A percentile compares a stretch with the other conserved stretches of the same genome.
Conservation (phyloP, 2,113 vertebrate genomes). For the Saguinus midas region DNA sequence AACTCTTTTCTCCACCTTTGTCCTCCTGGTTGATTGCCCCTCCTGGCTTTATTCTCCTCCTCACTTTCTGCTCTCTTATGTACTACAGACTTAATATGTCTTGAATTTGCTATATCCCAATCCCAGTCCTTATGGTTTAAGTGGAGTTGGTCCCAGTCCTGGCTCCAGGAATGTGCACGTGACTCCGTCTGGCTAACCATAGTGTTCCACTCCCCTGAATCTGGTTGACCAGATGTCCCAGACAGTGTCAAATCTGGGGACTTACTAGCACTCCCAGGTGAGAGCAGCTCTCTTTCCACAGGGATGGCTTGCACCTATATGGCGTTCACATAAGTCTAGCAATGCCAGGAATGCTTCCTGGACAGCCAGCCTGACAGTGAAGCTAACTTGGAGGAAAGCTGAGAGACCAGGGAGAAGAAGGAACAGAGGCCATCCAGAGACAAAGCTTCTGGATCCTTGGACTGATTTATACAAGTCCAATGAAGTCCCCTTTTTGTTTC, state of each 20-base stretch:
- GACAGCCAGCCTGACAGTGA: not conserved
- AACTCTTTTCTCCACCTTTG: not conserved
- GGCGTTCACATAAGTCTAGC: rapidly evolving
- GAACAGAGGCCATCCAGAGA: not conserved
- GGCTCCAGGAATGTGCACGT: not conserved
- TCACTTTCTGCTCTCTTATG: rapidly evolving
- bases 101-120: not conserved
- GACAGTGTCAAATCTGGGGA: not conserved
- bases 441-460: not conserved
- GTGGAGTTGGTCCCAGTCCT: not conserved
- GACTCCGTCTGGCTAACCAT: not conserved
- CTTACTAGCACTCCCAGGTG: not conserved
- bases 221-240: not conserved
- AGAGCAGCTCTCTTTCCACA: not conserved
- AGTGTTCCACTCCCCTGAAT: too few species aligned
- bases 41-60: not conserved
- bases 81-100: rapidly evolving
- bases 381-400: not conserved
- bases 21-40: not conserved
- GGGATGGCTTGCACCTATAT: not conserved
- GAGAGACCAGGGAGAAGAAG: not conserved
- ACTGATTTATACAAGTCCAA: not conserved
- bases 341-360: not conserved
- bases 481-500: too few species aligned
- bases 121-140: not conserved